phyloP scores from a whole-genome alignment of 2,797 vertebrate species.

The Numenius phaeopus region DNA sequence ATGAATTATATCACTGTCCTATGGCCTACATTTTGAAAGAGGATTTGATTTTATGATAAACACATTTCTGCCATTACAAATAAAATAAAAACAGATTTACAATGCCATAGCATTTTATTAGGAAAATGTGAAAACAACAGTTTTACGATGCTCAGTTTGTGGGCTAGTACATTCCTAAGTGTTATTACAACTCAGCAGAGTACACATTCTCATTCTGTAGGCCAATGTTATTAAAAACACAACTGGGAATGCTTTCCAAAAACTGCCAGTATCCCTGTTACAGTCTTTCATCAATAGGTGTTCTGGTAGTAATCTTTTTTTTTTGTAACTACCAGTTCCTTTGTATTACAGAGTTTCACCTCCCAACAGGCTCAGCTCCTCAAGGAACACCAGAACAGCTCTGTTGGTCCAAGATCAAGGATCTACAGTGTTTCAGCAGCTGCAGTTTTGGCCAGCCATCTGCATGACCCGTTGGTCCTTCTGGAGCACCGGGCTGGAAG shows the following conservation, averaged over 20 bases:
- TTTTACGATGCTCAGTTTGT: conserved; percentile 58
- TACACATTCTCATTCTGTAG: conserved; percentile 37
- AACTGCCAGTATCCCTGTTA: not conserved
- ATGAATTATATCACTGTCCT: conserved; percentile 7
- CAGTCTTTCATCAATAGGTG: conserved; percentile 32
- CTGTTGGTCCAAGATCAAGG: accelerated
- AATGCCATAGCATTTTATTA: conserved; percentile 66
- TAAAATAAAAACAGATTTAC: conserved; percentile 75
- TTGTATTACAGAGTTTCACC: not conserved
- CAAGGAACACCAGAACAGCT: not conserved
- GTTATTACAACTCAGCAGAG: conserved; percentile 57
- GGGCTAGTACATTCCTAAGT: conserved; percentile 47
- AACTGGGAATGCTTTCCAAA: not conserved
- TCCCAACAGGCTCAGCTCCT: not conserved
- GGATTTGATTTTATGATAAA: conserved; percentile 62
- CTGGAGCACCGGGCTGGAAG: not conserved
- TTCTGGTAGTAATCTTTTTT: not conserved
- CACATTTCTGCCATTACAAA: conserved; percentile 73
- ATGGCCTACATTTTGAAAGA: conserved; percentile 15
- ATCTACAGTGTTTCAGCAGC: not conserved
- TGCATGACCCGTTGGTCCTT: accelerated
- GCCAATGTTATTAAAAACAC: conserved; percentile 38
- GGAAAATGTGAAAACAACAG: conserved; percentile 72
- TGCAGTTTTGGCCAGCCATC: not conserved
- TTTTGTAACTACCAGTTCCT: not conserved